Evolutionary conservation across 2,888 invertebrate species (phyloP).

Genomic region (Flabesymbios commensalis): DNA sequence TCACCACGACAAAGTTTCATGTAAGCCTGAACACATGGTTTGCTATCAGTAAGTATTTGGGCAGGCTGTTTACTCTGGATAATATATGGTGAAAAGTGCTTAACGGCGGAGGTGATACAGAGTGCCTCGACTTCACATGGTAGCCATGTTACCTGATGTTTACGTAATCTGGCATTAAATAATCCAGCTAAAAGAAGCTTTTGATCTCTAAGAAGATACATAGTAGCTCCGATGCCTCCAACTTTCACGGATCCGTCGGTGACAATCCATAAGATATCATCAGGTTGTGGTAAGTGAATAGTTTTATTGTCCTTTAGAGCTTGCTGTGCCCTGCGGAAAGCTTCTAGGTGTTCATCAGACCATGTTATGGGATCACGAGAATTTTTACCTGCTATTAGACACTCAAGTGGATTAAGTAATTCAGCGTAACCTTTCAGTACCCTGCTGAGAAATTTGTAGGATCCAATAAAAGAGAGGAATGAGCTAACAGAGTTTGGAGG

Average conservation of each 20-base stretch:
- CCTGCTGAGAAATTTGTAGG: constrained; percentile 20
- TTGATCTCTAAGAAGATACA: constrained; percentile 7
- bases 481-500: constrained; percentile 4
- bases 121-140: constrained; percentile 15
- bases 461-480: constrained; percentile 15
- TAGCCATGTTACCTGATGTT: constrained; percentile 10
- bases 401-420: constrained; percentile 16
- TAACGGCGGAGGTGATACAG: constrained; percentile 8
- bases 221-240: constrained; percentile 17
- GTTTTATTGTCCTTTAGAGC: constrained; percentile 4
- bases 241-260: constrained; percentile 17
- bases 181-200: constrained; percentile 8
- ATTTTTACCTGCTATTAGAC: constrained; percentile 5
- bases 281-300: constrained; percentile 16
- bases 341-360: constrained; percentile 9
- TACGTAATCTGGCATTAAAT: constrained; percentile 9
- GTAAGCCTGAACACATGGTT: constrained; percentile 15
- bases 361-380: constrained; percentile 24
- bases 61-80: not conserved
- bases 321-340: constrained; percentile 15
- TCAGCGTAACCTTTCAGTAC: constrained; percentile 15
- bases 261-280: constrained; percentile 25
- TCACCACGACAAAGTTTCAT: not conserved
- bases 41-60: constrained; percentile 3
- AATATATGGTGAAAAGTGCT: constrained; percentile 10